Evolutionary conservation across 1,140 invertebrate species (phyloP), one percentile per base, ranked within the genome.

Genomic region (Fopius arisanus): DNA sequence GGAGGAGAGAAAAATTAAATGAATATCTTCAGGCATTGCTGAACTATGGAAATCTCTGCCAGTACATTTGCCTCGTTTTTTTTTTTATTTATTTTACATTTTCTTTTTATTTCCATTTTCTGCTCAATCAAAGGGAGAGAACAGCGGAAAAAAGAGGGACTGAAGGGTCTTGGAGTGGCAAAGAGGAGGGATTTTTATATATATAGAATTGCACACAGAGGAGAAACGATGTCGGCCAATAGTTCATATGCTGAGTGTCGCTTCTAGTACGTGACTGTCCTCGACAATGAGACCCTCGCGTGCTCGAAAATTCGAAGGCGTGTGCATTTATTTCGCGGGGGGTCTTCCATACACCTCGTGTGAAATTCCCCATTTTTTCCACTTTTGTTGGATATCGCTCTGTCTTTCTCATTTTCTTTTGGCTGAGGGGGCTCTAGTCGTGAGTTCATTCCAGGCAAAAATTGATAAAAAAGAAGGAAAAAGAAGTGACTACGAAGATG

Each of bases 231-330:
- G 78, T 78, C 75, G 77, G 76, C 77, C 77, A 81, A 82, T 82
- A 81, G 81, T 82, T 82, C 75, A 77, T 81, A 79, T 79, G 75
- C 78, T 76, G 79, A 78, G 75, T 81, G 80, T 81, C 81, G 76
- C 74, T 67, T 62, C 70, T 40, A 43, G 67, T 77, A 80, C 80
- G 81, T 81, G 81, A 77, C 77, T 70, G 67, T 65, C 75, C 74
- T 72, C 80, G 73, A 78, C 78, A 79, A 83, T 77, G 72, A 74
- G 31, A 72, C 72, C 67, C 75, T 75, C 67, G 62, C 40, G 69
- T 73, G 72, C 74, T 80, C 74, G 76, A 81, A 80, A 81, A 81
- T 79, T 79, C 70, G 73, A 73, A 78, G 78, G 72, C 77, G 76
- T 75, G 78, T 76, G 78, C 80, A 81, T 80, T 81, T 80, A 80